Conservation (phyloP, 2,888 invertebrate species). For the Mycalesis mineus region DNA sequence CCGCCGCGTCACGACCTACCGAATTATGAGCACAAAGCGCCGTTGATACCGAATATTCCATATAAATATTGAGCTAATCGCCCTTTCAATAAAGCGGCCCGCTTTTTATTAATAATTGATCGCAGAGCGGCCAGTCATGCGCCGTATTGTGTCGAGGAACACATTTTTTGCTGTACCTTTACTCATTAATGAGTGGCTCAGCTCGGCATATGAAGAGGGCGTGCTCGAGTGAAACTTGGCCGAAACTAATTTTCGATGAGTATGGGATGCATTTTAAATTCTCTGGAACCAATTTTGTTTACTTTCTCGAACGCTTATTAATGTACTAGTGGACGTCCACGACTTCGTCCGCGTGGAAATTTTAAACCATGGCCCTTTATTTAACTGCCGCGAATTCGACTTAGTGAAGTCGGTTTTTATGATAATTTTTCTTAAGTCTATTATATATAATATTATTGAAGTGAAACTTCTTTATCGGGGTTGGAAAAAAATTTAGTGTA, state of each 20-base stretch:
- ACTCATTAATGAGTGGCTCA: constrained; percentile 65
- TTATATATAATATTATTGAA: too few relatives aligned
- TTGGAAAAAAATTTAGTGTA: too few relatives aligned
- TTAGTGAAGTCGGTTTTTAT: too few relatives aligned
- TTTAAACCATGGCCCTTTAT: too few relatives aligned
- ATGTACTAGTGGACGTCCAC: too few relatives aligned
- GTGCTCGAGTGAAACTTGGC: constrained; percentile 49
- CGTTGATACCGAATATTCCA: constrained; percentile 79
- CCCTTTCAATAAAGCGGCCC: constrained; percentile 78
- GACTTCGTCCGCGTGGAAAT: too few relatives aligned
- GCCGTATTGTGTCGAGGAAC: constrained; percentile 70
- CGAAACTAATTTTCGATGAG: constrained; percentile 62
- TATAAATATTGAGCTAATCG: constrained; percentile 79
- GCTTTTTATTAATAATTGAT: constrained; percentile 79
- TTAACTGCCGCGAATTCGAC: too few relatives aligned
- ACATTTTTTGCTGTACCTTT: constrained; percentile 68
- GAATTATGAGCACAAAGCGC: constrained; percentile 76
- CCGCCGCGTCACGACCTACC: constrained; percentile 74
- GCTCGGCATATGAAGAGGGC: constrained; percentile 58
- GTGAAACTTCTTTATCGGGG: too few relatives aligned
- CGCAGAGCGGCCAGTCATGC: constrained; percentile 74
- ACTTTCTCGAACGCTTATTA: constrained; percentile 42
- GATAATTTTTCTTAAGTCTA: too few relatives aligned
- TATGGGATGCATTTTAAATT: constrained; percentile 52
- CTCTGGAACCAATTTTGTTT: constrained; percentile 67